phyloP scores from a whole-genome alignment of 2,113 vertebrate species.

The Pelmatolapia mariae region DNA sequence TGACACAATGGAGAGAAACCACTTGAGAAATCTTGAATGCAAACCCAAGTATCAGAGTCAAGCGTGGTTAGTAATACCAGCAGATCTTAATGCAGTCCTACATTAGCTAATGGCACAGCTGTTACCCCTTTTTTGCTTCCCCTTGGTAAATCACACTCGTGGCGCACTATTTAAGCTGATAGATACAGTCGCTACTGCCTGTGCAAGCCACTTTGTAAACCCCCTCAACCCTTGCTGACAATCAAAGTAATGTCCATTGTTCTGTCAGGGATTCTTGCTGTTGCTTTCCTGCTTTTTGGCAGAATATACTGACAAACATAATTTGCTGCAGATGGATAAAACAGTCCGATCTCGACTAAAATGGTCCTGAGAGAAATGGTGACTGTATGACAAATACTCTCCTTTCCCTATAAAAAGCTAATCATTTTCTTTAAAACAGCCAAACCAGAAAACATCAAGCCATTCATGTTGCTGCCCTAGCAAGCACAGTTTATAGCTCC shows the following conservation, averaged over 20 bases:
- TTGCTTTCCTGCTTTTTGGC: neutral
- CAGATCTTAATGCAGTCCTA: neutral
- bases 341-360: neutral
- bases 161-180: neutral
- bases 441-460: neutral
- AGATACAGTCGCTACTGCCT: neutral
- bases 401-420: neutral
- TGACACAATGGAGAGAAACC: neutral
- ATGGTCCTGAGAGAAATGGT: neutral
- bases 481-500: neutral
- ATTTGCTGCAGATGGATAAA: neutral
- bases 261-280: neutral
- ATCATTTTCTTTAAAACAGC: neutral
- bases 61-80: neutral
- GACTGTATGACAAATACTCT: neutral
- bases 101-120: neutral
- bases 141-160: neutral
- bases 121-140: neutral
- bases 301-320: neutral
- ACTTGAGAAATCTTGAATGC: neutral
- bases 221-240: neutral
- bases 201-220: neutral
- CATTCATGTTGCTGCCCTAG: fast-evolving
- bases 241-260: neutral
- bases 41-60: neutral